Evolutionary conservation across 2,888 invertebrate species (phyloP).

Genomic region (Nomada hirtipes): DNA sequence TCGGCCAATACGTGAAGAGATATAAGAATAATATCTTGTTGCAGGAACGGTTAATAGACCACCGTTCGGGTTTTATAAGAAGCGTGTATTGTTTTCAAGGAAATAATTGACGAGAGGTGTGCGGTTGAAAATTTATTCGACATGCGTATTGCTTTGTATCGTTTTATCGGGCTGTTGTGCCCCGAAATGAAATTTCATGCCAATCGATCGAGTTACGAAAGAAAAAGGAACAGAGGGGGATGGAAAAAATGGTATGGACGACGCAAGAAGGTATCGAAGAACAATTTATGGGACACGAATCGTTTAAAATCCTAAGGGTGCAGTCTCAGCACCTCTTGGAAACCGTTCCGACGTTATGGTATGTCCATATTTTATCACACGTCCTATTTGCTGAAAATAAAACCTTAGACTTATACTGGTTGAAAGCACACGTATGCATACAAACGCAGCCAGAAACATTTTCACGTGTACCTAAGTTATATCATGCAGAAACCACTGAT

Average conservation of each 20-base stretch:
- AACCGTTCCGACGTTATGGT: constrained; percentile 48
- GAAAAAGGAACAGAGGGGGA: background rate
- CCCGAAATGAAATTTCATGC: constrained; percentile 27
- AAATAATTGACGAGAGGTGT: background rate
- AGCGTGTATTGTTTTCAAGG: background rate
- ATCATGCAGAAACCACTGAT: background rate
- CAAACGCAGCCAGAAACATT: background rate
- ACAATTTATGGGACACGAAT: constrained; percentile 69
- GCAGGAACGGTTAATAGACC: background rate
- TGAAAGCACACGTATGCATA: background rate
- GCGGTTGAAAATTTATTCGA: background rate
- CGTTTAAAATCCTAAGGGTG: constrained; percentile 61
- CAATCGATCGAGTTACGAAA: constrained; percentile 28
- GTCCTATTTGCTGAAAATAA: constrained; percentile 17
- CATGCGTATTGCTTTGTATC: background rate
- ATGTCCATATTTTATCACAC: constrained; percentile 36
- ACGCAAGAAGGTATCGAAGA: constrained; percentile 47
- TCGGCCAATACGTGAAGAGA: background rate
- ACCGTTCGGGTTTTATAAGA: background rate
- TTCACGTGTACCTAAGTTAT: background rate
- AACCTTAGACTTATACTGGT: constrained; percentile 15
- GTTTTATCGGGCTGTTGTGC: constrained; percentile 21
- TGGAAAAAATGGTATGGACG: constrained; percentile 15
- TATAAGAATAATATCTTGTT: background rate
- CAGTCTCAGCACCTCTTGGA: constrained; percentile 67